Evolutionary conservation across 2,888 invertebrate genomes (phyloP).

Genomic region (Frankliniella fusca): DNA sequence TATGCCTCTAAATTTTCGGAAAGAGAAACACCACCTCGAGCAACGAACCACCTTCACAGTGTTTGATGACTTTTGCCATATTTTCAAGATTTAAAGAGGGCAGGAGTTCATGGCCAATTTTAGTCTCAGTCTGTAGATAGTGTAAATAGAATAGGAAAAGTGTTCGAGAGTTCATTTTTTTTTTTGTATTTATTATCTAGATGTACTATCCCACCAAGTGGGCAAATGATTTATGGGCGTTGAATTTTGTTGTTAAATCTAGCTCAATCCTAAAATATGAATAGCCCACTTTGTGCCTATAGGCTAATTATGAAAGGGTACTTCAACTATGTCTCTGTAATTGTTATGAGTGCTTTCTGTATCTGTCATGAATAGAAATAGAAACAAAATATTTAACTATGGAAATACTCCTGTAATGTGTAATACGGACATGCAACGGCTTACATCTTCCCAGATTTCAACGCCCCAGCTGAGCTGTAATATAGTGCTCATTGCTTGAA

Average conservation of each 20-base stretch:
- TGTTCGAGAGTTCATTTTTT: not conserved
- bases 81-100: not conserved
- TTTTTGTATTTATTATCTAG: constrained; percentile 23
- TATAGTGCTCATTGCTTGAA: not conserved
- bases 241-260: not conserved
- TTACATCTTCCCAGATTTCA: not conserved
- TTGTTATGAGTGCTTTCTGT: not conserved
- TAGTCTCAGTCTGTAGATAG: constrained; percentile 26
- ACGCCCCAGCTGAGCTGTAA: constrained; percentile 11
- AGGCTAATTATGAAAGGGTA: too few species aligned
- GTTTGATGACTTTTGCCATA: not conserved
- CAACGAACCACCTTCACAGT: too few species aligned
- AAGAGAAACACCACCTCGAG: too few species aligned
- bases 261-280: too few species aligned
- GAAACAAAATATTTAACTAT: not conserved
- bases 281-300: too few species aligned
- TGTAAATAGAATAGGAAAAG: not conserved
- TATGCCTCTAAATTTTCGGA: too few species aligned
- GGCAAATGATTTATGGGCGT: not conserved
- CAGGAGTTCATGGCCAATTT: not conserved
- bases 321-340: not conserved
- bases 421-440: not conserved
- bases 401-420: not conserved
- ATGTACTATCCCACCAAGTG: not conserved
- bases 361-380: not conserved